Conservation (phyloP, 2,797 vertebrate genomes). For the Amblyopsis hoosieri region DNA sequence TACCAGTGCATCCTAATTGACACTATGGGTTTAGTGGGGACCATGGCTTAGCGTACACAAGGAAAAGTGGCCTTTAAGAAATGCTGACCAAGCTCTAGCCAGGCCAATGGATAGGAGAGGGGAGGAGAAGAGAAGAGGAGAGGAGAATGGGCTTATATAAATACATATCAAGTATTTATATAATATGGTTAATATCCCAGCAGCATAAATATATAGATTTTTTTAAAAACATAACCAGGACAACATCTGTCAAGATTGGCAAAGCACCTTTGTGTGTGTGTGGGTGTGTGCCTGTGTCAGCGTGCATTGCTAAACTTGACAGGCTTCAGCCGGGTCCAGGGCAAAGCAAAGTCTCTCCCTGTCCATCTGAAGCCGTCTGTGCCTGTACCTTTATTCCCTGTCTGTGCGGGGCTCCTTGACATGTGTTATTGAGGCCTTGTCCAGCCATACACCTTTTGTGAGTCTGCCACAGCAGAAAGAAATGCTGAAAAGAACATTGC, state of each 20-base stretch:
- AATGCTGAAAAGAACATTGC: background rate
- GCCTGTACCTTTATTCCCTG: conserved; percentile 14
- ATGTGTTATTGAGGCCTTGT: conserved; percentile 7
- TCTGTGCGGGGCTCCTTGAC: conserved; percentile 35
- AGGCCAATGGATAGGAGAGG: background rate
- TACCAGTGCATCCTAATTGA: conserved; percentile 27
- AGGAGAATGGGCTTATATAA: background rate
- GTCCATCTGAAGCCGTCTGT: background rate
- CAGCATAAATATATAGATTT: background rate
- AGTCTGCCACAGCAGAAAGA: background rate
- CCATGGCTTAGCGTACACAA: conserved; percentile 2
- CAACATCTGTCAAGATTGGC: background rate
- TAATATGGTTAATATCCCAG: background rate
- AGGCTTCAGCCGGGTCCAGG: conserved; percentile 30
- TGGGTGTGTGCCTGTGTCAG: conserved; percentile 22
- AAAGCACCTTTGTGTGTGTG: conserved; percentile 11
- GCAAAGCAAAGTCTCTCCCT: conserved; percentile 12
- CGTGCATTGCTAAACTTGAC: conserved; percentile 35
- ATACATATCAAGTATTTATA: background rate
- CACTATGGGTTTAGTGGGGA: conserved; percentile 11
- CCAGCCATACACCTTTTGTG: background rate
- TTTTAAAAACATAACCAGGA: background rate
- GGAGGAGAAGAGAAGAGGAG: background rate
- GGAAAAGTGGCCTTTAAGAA: conserved; percentile 5
- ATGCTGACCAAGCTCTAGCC: conserved; percentile 24